Conservation (phyloP, 2,113 vertebrate species). For the Heloderma charlesbogerti region DNA sequence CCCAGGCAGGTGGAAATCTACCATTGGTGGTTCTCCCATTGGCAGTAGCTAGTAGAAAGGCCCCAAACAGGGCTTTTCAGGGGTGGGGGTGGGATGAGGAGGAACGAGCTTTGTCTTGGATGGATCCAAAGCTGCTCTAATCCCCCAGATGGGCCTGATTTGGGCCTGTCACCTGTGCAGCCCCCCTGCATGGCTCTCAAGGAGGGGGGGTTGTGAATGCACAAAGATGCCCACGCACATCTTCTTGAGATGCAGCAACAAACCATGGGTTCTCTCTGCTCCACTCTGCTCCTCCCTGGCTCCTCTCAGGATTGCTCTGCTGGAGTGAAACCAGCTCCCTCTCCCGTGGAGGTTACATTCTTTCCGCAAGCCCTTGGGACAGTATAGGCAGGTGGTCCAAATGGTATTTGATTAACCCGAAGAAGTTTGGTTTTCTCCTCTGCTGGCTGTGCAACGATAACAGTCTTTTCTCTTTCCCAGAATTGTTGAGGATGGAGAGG, state of each 20-base stretch:
- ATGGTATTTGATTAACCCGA: neutral
- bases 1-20: too few relatives aligned
- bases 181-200: neutral
- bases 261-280: too few relatives aligned
- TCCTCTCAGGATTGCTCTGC: neutral
- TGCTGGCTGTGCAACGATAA: neutral
- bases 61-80: neutral
- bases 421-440: neutral
- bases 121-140: neutral
- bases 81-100: neutral
- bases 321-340: neutral
- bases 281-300: neutral
- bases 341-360: neutral
- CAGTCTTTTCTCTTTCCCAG: slow-evolving; percentile 47
- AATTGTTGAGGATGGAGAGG: slow-evolving; percentile 74
- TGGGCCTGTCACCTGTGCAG: neutral
- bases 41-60: too few relatives aligned
- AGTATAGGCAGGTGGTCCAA: neutral
- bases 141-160: neutral
- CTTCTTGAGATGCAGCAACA: neutral
- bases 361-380: neutral
- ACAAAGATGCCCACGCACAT: too few relatives aligned
- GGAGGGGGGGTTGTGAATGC: neutral
- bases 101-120: neutral
- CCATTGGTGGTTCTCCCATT: too few relatives aligned